Percentiles rank a stretch among this genome's conserved stretches.
phyloP scores from a whole-genome alignment of 2,797 vertebrate genomes.

The Lagodon rhomboides region DNA sequence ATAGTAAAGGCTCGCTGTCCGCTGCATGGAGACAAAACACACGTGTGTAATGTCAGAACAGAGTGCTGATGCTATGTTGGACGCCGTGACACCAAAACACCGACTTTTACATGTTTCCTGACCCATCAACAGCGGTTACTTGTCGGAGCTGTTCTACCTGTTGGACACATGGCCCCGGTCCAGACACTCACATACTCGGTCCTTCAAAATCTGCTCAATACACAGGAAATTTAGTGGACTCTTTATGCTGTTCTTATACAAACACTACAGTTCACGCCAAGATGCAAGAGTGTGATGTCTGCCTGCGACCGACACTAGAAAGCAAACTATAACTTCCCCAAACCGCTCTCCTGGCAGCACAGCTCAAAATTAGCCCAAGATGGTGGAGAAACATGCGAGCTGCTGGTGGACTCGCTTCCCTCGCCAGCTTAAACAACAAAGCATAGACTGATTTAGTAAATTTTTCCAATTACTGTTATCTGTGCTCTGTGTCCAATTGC shows the following conservation, averaged over 20 bases:
- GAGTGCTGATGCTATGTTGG: neutral
- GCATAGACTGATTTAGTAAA: too few species aligned
- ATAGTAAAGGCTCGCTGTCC: constrained; percentile 20
- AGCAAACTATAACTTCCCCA: constrained; percentile 25
- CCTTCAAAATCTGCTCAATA: neutral
- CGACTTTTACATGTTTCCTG: neutral
- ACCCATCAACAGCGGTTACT: neutral
- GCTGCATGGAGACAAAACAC: constrained; percentile 34
- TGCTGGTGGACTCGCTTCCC: too few species aligned
- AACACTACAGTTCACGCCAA: neutral
- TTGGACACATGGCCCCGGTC: neutral
- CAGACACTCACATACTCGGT: constrained; percentile 36
- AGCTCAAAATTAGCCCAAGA: too few species aligned
- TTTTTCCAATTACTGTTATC: too few species aligned
- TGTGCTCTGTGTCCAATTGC: too few species aligned
- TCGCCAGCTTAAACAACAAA: too few species aligned
- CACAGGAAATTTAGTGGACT: neutral
- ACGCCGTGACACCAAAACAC: constrained; percentile 3
- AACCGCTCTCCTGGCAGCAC: neutral
- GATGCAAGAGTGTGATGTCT: neutral
- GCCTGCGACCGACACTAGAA: neutral
- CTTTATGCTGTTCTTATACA: neutral
- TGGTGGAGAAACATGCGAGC: too few species aligned
- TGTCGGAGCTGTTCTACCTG: neutral
- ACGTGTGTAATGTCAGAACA: neutral